Evolutionary conservation across 2,797 vertebrate species (phyloP).

Genomic region (Notolepis coatsorum): DNA sequence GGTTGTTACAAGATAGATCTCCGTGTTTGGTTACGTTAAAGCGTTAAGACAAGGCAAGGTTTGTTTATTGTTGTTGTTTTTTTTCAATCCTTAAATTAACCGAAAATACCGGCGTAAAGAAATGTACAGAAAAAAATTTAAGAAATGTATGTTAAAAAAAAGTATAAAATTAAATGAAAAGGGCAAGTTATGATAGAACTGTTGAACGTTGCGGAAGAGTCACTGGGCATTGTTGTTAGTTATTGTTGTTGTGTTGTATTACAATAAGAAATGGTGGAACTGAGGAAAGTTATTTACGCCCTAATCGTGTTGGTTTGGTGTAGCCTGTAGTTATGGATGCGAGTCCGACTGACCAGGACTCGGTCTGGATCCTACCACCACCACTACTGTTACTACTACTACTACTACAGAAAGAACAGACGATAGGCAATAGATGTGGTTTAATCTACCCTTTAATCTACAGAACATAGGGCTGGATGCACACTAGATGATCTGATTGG

Average conservation of each 20-base stretch:
- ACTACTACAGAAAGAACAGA: conserved; percentile 40
- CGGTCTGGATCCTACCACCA: not conserved
- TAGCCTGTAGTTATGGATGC: conserved; percentile 46
- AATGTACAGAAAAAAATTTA: conserved; percentile 63
- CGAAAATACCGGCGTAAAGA: conserved; percentile 79
- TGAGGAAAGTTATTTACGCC: conserved; percentile 36
- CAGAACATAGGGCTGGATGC: conserved; percentile 53
- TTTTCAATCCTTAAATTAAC: conserved; percentile 92
- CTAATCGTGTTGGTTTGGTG: conserved; percentile 30
- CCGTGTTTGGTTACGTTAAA: conserved; percentile 99
- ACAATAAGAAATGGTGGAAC: conserved; percentile 33
- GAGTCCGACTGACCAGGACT: conserved; percentile 14
- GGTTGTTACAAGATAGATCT: conserved; percentile 99
- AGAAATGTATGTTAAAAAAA: conserved; percentile 50
- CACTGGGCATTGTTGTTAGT: conserved; percentile 54
- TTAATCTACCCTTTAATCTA: too few relatives aligned
- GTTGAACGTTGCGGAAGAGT: conserved; percentile 61
- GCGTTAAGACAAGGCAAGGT: conserved; percentile 99
- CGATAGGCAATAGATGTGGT: conserved; percentile 44
- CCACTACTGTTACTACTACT: conserved; percentile 23
- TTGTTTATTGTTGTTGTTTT: too few relatives aligned
- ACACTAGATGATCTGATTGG: conserved; percentile 38
- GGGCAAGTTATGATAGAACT: conserved; percentile 90
- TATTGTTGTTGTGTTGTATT: conserved; percentile 40
- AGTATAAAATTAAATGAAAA: conserved; percentile 68